Evolutionary conservation across 2,797 vertebrate species (phyloP).

Genomic region (Spondyliosoma cantharus): DNA sequence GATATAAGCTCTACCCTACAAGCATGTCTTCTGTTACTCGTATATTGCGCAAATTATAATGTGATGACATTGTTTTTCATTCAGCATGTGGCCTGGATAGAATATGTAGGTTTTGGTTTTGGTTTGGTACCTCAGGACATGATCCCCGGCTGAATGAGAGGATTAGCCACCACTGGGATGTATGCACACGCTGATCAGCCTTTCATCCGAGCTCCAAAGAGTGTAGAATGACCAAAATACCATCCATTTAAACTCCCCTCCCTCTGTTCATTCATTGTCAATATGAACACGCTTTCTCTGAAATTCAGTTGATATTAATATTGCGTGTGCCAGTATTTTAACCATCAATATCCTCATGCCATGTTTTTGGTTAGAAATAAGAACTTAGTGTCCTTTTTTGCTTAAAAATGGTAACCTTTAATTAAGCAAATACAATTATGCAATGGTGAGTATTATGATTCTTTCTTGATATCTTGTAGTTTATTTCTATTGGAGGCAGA

Average conservation of each 20-base stretch:
- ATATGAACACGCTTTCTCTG: constrained; percentile 9
- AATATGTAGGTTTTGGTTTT: constrained; percentile 45
- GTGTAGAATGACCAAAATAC: constrained; percentile 40
- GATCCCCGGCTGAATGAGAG: constrained; percentile 76
- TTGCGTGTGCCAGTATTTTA: constrained; percentile 10
- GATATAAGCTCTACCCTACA: neutral
- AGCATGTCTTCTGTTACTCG: neutral
- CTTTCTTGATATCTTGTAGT: neutral
- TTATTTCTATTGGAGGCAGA: neutral
- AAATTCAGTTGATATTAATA: constrained; percentile 20
- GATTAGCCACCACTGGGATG: constrained; percentile 73
- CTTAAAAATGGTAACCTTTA: neutral
- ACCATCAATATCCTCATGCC: neutral
- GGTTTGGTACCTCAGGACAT: constrained; percentile 69
- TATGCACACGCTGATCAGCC: constrained; percentile 56
- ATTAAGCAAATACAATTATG: neutral
- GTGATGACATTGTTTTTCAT: constrained; percentile 36
- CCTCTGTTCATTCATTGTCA: constrained; percentile 12
- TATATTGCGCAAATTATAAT: constrained; percentile 6
- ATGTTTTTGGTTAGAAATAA: neutral
- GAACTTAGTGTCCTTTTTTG: too few species aligned
- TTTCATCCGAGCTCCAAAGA: constrained; percentile 72
- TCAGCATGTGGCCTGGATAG: constrained; percentile 33
- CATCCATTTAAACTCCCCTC: constrained; percentile 6
- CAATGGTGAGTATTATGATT: constrained; percentile 1